Evolutionary conservation across 2,797 vertebrate species (phyloP).

Genomic region (Falco naumanni): DNA sequence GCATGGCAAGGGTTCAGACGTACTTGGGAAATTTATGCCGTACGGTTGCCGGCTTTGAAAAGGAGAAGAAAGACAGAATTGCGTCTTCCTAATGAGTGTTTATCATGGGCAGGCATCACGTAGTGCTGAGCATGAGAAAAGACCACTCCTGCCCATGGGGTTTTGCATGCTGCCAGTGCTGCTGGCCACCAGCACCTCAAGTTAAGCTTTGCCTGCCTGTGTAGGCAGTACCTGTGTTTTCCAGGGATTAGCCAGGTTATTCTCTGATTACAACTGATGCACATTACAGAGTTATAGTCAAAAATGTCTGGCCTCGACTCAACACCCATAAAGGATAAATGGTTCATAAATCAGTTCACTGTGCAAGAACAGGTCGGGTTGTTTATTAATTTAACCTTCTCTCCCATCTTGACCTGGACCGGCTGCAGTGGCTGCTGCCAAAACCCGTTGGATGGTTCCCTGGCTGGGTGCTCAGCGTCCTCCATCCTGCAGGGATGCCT

Average conservation of each 20-base stretch:
- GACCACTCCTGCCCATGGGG: rapidly evolving
- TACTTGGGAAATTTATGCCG: background rate
- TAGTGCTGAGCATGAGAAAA: background rate
- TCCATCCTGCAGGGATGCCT: background rate
- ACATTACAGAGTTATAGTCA: background rate
- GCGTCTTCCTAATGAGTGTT: background rate
- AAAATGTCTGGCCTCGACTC: background rate
- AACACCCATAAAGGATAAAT: constrained; percentile 43
- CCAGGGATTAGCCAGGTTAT: background rate
- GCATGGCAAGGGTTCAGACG: background rate
- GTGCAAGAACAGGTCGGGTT: constrained; percentile 45
- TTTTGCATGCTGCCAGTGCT: background rate
- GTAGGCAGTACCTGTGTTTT: background rate
- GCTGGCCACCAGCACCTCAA: background rate
- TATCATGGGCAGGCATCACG: background rate
- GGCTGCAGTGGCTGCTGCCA: rapidly evolving
- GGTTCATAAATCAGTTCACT: constrained; percentile 32
- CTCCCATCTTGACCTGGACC: background rate
- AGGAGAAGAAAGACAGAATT: constrained; percentile 19
- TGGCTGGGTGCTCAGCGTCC: background rate
- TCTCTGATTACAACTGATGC: background rate
- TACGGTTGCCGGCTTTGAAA: background rate
- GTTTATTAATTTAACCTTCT: constrained; percentile 48
- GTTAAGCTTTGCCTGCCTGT: background rate
- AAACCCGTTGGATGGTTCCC: background rate